Base-by-base conservation (phyloP, 2,888 invertebrate species). In the Anthophora plumipes region DNA sequence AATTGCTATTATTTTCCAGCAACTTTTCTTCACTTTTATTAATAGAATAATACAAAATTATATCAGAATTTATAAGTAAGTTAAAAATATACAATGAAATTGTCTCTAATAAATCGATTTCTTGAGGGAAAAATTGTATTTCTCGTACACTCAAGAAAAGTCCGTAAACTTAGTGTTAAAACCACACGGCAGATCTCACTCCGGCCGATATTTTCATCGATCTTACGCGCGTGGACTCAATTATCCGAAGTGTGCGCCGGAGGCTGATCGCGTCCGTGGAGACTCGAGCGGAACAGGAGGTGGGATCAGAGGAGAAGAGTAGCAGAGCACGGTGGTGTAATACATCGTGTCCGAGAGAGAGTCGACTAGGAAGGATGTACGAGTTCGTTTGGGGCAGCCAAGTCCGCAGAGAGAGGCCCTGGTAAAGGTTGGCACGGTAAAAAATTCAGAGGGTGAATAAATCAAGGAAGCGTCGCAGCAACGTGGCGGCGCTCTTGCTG, bases 361-460 rank as follows among this genome's bases (percentile, higher is more conserved):
- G 31, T 31, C 73, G 68, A 74, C 82, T 71, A 4, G 67, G 60
- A 70, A 77, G 82, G 74, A 83, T 77, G 77, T 70, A 77, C 73
- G 80, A 73, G 85, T 84, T 84, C 84, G 85, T 86, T 81, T 63
- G 78, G 81, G 82, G 85, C 73, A 82, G 73, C 82, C 48, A 75
- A 85, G 85, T 78, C 81, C 85, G 82, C 83, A 81, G 77, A 31
- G 31, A 81, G 77, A 81, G 85, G 80, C 83, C 52, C 61, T 60
- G 74, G 72, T 48, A 77, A 79, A 77, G 82, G 84, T 83, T 80
- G 83, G 73, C 73, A 8, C 72, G 85, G 86, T 92, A 88, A 92
- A 92, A 91, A 91, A 92, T 92, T 91, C 91, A 91, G 86, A 85
- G 89, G 91, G 90, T 91, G 92, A 92, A 92, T 92, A 92, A 92